Base-by-base conservation (phyloP, 2,888 invertebrate species). In the Aporophyla lueneburgensis region DNA sequence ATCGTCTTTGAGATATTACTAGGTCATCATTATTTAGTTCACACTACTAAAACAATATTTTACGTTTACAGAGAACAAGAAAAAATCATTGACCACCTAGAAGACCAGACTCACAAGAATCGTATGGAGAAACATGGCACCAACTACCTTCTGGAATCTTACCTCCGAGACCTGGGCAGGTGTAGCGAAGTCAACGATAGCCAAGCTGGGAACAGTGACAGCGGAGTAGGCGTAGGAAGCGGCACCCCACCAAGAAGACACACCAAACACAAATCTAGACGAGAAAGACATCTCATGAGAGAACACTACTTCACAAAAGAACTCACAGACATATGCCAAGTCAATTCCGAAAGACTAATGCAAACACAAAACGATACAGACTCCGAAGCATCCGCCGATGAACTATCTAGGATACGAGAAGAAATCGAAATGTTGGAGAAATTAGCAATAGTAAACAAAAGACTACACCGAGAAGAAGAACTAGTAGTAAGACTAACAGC, bases 71-170 rank as follows among this genome's bases (percentile, higher is more conserved):
- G 97, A 88, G 98, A 98, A 89, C 97, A 98, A 91, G 98, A 98
- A 92, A 97, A 97, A 89, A 97, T 98, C 89, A 98, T 99, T 87
- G 98, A 98, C 83, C 97, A 97, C 89, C 97, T 98, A 87, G 98
- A 98, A 95, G 98, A 98, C 90, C 98, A 98, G 90, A 98, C 98
- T 49, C 98, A 98, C 93, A 97, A 97, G 84, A 97, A 97, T 63
- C 96, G 98, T 67, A 97, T 98, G 94, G 97, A 98, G 84, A 98
- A 98, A 89, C 97, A 98, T 90, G 98, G 98, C 27, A 98, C 98
- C 81, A 98, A 98, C 93, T 98, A 98, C 92, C 96, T 98, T 67
- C 95, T 98, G 24, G 98, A 98, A 92, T 98, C 98, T 1, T 98
- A 98, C 91, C 96, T 98, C 33, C 92, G 96, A 53, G 96, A 96